Percentiles rank a stretch among this genome's conserved stretches.
Evolutionary conservation across 2,888 invertebrate species (phyloP).

Genomic region (Sesamia inferens): DNA sequence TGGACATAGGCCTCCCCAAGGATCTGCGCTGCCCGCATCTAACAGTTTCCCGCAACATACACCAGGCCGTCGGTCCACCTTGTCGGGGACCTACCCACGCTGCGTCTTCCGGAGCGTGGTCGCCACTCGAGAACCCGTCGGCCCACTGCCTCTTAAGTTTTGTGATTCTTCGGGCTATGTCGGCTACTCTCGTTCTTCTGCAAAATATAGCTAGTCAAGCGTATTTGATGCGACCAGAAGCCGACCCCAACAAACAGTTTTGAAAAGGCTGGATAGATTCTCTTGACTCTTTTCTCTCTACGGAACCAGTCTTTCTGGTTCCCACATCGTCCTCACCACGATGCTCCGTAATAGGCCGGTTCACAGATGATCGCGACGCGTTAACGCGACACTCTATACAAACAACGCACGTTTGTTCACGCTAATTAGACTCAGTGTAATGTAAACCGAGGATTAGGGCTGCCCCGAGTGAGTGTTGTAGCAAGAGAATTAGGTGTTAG

Average conservation of each 20-base stretch:
- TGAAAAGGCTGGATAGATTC: background rate
- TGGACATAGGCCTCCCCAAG: too few species aligned
- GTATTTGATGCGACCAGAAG: background rate
- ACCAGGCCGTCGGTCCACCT: too few species aligned
- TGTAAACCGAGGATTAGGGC: conserved; percentile 60
- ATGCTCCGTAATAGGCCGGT: conserved; percentile 59
- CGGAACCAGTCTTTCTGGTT: background rate
- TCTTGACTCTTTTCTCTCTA: background rate
- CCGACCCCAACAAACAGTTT: background rate
- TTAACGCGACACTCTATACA: conserved; percentile 69
- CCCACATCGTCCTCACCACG: conserved; percentile 11
- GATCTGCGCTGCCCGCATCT: too few species aligned
- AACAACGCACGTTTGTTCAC: conserved; percentile 77
- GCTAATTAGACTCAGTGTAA: conserved; percentile 78
- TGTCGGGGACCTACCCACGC: too few species aligned
- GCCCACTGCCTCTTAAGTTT: too few species aligned
- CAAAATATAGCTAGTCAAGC: background rate
- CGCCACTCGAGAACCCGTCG: too few species aligned
- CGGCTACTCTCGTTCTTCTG: background rate
- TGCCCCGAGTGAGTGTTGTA: conserved; percentile 30
- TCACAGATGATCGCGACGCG: conserved; percentile 73
- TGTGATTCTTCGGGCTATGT: too few species aligned
- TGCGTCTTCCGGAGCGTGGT: too few species aligned
- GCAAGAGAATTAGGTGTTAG: background rate
- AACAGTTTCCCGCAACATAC: too few species aligned